Conservation (phyloP, 2,797 vertebrate genomes). For the Hypotaenidia okinawae region DNA sequence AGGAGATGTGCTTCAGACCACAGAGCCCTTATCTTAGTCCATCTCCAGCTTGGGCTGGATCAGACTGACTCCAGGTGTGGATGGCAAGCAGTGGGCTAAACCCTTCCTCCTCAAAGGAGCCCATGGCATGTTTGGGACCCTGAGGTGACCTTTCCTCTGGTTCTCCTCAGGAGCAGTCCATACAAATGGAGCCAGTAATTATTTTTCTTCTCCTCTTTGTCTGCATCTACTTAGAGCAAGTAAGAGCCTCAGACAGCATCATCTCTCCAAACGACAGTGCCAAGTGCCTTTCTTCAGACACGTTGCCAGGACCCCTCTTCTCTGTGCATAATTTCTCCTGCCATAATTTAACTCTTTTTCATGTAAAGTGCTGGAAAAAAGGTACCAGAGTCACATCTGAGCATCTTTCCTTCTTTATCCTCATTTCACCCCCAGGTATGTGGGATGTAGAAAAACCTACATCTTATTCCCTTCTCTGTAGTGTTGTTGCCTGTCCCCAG, state of each 20-base stretch:
- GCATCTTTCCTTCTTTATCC: neutral
- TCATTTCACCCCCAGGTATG: neutral
- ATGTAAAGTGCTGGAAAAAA: neutral
- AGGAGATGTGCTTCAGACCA: neutral
- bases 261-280: neutral
- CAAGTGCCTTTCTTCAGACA: neutral
- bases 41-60: neutral
- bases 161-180: neutral
- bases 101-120: neutral
- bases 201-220: neutral
- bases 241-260: neutral
- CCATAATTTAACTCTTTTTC: neutral
- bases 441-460: neutral
- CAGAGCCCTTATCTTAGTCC: neutral
- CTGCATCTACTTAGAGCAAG: neutral
- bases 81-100: neutral
- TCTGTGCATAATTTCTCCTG: neutral
- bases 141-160: rapidly evolving
- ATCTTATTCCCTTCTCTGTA: neutral
- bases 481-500: neutral
- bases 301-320: neutral
- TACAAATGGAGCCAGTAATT: neutral
- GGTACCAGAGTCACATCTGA: neutral
- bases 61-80: neutral
- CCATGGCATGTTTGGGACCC: neutral